Evolutionary conservation across 2,888 invertebrate genomes (phyloP).

Genomic region (Orgyia antiqua): DNA sequence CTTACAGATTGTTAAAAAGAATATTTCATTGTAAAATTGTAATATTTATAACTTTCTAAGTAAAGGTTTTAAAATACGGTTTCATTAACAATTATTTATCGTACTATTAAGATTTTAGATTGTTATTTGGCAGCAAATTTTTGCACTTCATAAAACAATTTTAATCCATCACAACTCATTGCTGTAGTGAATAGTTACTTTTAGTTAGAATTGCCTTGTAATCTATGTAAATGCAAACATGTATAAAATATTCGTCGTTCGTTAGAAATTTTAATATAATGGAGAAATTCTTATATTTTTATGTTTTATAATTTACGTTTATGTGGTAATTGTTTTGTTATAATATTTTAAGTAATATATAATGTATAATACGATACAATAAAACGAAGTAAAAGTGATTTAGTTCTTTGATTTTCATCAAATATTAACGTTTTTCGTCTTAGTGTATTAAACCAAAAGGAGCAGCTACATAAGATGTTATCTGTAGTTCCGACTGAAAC

Average conservation of each 20-base stretch:
- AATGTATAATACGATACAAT: conserved; percentile 43
- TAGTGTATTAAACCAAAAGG: no score
- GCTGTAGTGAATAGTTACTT: conserved; percentile 24
- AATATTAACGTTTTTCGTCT: no score
- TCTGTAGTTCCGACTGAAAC: no score
- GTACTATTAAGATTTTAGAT: conserved; percentile 13
- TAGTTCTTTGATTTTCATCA: no score
- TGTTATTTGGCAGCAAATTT: conserved; percentile 20
- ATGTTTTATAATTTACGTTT: conserved; percentile 51
- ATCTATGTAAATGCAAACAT: conserved; percentile 69
- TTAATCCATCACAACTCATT: conserved; percentile 22
- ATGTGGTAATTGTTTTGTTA: conserved; percentile 64
- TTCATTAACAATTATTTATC: conserved; percentile 17
- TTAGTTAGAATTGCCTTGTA: conserved; percentile 54
- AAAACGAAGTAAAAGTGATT: conserved; percentile 15
- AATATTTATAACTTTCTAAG: conserved; percentile 20
- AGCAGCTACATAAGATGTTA: no score
- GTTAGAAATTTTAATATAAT: conserved; percentile 47
- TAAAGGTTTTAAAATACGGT: conserved; percentile 19
- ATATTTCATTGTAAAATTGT: not conserved
- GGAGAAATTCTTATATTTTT: conserved; percentile 57
- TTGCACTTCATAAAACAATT: conserved; percentile 16
- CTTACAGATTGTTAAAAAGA: not conserved
- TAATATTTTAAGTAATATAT: conserved; percentile 63
- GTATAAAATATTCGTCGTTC: conserved; percentile 55